Evolutionary conservation across 2,113 vertebrate genomes (phyloP).

Genomic region (Illadopsis cleaveri): DNA sequence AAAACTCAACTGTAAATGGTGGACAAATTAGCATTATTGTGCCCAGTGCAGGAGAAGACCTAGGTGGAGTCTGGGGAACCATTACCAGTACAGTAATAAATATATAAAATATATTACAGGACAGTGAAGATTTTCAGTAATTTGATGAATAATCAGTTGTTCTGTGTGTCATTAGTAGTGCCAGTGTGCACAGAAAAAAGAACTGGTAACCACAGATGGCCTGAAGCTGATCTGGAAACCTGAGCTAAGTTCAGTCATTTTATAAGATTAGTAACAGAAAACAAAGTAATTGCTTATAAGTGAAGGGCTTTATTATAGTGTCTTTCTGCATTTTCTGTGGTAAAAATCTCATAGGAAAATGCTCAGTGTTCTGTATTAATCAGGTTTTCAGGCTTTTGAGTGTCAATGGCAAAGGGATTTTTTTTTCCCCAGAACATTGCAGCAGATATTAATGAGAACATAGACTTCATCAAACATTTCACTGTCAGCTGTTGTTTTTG

Average conservation of each 20-base stretch:
- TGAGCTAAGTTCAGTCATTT: background rate
- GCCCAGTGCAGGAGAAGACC: background rate
- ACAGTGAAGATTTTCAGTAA: background rate
- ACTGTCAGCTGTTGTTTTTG: background rate
- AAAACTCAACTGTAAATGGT: background rate
- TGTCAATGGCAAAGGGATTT: background rate
- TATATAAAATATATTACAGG: no score
- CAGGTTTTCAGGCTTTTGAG: background rate
- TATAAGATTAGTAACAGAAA: background rate
- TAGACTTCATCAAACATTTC: background rate
- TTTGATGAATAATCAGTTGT: background rate
- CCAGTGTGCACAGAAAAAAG: background rate
- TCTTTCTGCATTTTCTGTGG: background rate
- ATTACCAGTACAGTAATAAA: background rate
- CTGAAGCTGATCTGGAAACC: background rate
- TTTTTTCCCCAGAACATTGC: background rate
- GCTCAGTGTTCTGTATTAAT: background rate
- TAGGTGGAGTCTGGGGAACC: background rate
- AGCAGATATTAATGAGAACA: background rate
- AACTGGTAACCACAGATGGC: background rate
- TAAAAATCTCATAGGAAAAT: background rate
- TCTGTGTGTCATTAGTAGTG: background rate
- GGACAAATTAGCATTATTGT: background rate
- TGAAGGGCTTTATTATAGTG: background rate
- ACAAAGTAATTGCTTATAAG: background rate